phyloP scores from a whole-genome alignment of 2,797 vertebrate genomes.

The Lutra lutra region DNA sequence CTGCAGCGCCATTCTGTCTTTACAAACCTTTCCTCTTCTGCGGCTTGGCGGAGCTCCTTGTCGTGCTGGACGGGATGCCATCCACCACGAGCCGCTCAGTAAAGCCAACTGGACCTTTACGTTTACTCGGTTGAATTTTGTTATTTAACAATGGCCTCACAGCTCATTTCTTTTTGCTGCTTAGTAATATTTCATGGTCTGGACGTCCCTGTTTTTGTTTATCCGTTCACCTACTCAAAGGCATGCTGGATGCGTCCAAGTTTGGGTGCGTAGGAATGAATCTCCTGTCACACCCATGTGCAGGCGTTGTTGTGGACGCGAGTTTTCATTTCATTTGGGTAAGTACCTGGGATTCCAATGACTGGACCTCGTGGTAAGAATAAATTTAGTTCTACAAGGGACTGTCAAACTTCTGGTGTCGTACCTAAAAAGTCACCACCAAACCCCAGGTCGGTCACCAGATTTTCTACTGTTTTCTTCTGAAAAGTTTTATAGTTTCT shows the following conservation, averaged over 20 bases:
- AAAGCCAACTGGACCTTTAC: background rate
- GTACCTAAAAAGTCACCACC: background rate
- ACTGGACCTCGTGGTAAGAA: fast-evolving
- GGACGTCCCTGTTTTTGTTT: fast-evolving
- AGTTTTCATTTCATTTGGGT: fast-evolving
- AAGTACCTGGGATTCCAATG: fast-evolving
- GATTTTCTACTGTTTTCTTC: background rate
- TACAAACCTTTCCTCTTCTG: background rate
- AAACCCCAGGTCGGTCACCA: background rate
- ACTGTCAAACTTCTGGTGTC: background rate
- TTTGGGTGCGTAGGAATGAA: fast-evolving
- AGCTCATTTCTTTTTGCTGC: too few relatives aligned
- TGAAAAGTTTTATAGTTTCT: background rate
- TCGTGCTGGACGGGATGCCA: background rate
- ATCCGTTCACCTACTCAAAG: fast-evolving
- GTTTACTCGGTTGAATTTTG: too few relatives aligned
- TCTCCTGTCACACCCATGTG: fast-evolving
- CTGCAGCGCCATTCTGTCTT: background rate
- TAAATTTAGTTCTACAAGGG: fast-evolving
- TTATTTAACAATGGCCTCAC: background rate
- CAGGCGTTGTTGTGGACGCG: fast-evolving
- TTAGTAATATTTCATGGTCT: fast-evolving
- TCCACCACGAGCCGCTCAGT: background rate
- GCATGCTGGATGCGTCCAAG: fast-evolving
- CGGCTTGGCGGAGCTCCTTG: background rate